These are phyloP conservation scores for Diorhabda carinulata DNA, from an alignment of 1,140 invertebrate species.

Conservation along the genomic window DNA sequence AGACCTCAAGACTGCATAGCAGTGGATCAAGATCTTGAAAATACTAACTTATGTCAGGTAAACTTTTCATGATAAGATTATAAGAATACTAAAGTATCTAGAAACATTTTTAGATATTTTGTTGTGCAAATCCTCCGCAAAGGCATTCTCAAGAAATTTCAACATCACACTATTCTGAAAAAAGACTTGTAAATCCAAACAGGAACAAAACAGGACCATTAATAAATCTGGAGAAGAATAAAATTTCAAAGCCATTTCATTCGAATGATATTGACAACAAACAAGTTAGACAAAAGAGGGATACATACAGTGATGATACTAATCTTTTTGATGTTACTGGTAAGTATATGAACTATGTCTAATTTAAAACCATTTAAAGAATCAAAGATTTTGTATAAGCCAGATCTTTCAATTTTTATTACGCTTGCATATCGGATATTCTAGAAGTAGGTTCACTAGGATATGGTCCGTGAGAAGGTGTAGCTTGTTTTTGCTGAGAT, in stretches of 20 bases:
- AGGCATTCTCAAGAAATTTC: conserved; percentile 4
- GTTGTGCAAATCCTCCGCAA: conserved; percentile 32
- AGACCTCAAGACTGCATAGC: conserved; percentile 36
- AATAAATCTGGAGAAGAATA: conserved; percentile 37
- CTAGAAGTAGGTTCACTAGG: too few relatives aligned
- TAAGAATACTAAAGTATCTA: neutral
- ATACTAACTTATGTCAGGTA: conserved; percentile 36
- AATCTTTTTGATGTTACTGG: conserved; percentile 34
- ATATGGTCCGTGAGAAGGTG: too few relatives aligned
- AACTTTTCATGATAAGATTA: neutral
- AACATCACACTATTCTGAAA: conserved; percentile 24
- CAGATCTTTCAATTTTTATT: too few relatives aligned
- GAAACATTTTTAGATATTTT: conserved; percentile 36
- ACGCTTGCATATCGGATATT: too few relatives aligned
- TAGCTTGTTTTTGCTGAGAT: too few relatives aligned
- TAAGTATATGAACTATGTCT: neutral
- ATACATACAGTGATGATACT: conserved; percentile 34
- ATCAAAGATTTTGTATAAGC: too few relatives aligned
- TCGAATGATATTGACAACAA: conserved; percentile 45
- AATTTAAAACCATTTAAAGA: too few relatives aligned
- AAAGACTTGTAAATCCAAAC: conserved; percentile 24
- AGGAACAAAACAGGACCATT: conserved; percentile 28
- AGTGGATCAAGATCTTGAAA: conserved; percentile 38
- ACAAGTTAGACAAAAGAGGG: conserved; percentile 34
- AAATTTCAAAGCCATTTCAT: conserved; percentile 38